Evolutionary conservation across 1,140 invertebrate genomes (phyloP), one percentile per base, ranked within the genome.

Genomic region (Nephila pilipes): DNA sequence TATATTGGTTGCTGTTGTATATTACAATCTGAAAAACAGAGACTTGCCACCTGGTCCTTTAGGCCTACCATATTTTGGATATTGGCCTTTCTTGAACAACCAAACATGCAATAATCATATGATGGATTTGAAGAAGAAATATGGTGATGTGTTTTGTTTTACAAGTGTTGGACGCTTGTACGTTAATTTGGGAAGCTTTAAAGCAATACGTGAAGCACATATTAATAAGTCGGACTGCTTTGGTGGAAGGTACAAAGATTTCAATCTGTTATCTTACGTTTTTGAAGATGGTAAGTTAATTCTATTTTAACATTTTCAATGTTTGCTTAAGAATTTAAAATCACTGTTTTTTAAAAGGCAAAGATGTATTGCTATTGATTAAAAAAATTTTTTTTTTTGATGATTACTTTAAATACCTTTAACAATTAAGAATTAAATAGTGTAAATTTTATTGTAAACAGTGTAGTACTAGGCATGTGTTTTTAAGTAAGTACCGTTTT

Each of bases 111-210:
- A 32, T 29, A 3, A 32, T 16, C 57, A 87, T 36, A 22, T 87
- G 29, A 25, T 63, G 20, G 36, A 60, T 10, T 22, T 60, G 6
- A 58, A 36, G 16, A 58, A 38, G 16, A 87, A 87, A 38, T 87
- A 87, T 63, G 85, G 85, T 0, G 85, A 87, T 29, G 57, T 87
- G 29, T 63, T 87, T 29, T 63, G 85, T n/a, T 87, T 87, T 55
- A 87, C 85, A 14, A 54, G 32, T 38, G 32, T 20, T 36, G 85
- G 85, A 36, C 20, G n/a, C 16, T 57, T 87, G 29, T 87, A 36
- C 18, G 29, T 87, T 12, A 18, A 87, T 38, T 22, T 87, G 14
- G 85, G 85, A 22, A 60, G 36, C 20, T 3, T 36, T 2, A 87
- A 87, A n/a, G 55, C 85, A 20, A 12, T 87, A 3, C 54, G 85